Conservation (phyloP, 2,888 invertebrate species). For the Dione vanillae region DNA sequence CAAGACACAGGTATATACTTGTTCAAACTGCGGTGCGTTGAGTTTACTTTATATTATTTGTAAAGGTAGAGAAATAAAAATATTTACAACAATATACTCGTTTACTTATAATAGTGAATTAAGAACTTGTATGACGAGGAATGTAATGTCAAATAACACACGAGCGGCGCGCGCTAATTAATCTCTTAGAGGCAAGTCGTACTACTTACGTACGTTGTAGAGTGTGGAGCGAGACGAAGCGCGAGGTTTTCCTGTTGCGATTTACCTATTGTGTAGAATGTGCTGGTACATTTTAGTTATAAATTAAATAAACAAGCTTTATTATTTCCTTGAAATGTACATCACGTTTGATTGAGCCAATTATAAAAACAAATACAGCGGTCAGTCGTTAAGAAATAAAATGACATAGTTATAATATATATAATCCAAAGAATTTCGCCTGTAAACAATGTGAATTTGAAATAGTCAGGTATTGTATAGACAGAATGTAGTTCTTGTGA, state of each 20-base stretch:
- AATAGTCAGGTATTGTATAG: not conserved
- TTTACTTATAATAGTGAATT: not conserved
- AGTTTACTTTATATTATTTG: not conserved
- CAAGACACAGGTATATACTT: too few relatives aligned
- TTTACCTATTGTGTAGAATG: not conserved
- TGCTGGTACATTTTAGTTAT: not conserved
- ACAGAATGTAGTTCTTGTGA: not conserved
- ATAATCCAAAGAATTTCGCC: not conserved
- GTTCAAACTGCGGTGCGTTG: not conserved
- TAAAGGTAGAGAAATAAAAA: not conserved
- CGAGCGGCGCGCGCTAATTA: not conserved
- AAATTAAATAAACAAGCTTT: constrained; percentile 3
- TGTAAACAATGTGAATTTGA: not conserved
- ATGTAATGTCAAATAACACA: not conserved
- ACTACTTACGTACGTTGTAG: not conserved
- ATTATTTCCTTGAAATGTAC: constrained; percentile 4
- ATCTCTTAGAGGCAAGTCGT: not conserved
- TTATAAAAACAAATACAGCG: constrained; percentile 7
- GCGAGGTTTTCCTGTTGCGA: constrained; percentile 29
- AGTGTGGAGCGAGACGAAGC: not conserved
- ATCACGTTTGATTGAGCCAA: constrained; percentile 7
- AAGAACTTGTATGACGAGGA: not conserved
- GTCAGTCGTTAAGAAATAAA: not conserved
- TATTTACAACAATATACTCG: constrained; percentile 1
- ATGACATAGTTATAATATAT: not conserved